Conservation (phyloP, 2,113 vertebrate genomes). For the Synodontis membranacea region DNA sequence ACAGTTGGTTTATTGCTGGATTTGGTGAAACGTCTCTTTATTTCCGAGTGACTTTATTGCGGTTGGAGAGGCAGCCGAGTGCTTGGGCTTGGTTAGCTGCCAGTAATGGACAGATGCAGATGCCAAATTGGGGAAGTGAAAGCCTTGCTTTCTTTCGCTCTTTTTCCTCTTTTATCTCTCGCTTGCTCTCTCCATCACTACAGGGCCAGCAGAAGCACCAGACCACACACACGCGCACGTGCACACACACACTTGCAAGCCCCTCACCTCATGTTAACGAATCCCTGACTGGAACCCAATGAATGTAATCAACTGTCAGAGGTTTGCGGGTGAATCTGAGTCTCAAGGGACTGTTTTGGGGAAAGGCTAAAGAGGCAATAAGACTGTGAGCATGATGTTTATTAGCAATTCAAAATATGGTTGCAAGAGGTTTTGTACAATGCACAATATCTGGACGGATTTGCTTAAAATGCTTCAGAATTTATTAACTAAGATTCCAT, state of each 20-base stretch:
- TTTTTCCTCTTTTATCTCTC: slow-evolving; percentile 42
- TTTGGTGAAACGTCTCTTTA: slow-evolving; percentile 48
- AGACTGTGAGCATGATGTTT: not conserved
- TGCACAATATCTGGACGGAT: not conserved
- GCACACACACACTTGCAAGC: not conserved
- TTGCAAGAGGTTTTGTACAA: not conserved
- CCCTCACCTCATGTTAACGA: slow-evolving; percentile 34
- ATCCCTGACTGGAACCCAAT: slow-evolving; percentile 42
- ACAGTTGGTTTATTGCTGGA: slow-evolving; percentile 52
- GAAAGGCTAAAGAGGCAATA: slow-evolving; percentile 15
- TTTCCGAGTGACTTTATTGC: slow-evolving; percentile 51
- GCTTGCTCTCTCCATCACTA: slow-evolving; percentile 25
- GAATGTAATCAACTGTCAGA: slow-evolving; percentile 45
- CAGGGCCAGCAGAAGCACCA: slow-evolving; percentile 44
- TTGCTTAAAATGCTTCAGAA: not conserved
- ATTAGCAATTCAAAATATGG: not conserved
- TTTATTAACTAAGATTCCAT: not conserved
- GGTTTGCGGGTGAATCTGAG: slow-evolving; percentile 31
- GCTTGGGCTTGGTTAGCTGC: slow-evolving; percentile 40
- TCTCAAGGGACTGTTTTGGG: slow-evolving; percentile 37
- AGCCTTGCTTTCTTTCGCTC: slow-evolving; percentile 58
- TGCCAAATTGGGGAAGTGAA: slow-evolving; percentile 81
- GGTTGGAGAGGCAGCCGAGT: slow-evolving; percentile 40
- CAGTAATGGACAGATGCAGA: slow-evolving; percentile 62
- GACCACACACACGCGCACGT: slow-evolving; percentile 30